phyloP scores from a whole-genome alignment of 1,140 invertebrate species.

The Brachionus koreanus region DNA sequence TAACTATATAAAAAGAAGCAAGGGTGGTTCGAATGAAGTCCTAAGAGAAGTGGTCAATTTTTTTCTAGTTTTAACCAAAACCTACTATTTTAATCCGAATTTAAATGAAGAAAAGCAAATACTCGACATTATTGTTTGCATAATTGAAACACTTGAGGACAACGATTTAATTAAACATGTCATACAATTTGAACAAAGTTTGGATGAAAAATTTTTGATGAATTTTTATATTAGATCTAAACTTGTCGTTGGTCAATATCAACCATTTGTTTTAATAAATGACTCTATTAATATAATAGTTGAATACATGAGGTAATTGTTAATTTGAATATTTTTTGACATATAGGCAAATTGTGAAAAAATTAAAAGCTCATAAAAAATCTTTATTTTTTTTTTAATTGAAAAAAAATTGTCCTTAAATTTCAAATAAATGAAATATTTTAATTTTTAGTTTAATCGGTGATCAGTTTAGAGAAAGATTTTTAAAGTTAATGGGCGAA shows the following conservation, averaged over 20 bases:
- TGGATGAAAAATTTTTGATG: background rate
- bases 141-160: background rate
- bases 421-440: background rate
- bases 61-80: background rate
- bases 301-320: background rate
- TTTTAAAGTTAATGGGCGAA: background rate
- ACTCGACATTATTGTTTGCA: background rate
- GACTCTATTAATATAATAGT: background rate
- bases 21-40: background rate
- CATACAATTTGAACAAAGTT: background rate
- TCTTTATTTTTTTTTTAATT: no score
- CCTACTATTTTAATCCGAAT: background rate
- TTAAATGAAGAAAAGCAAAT: background rate
- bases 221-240: background rate
- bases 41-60: constrained; percentile 23
- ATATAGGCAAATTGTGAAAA: no score
- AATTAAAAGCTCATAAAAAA: no score
- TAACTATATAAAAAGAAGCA: background rate
- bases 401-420: no score
- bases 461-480: background rate
- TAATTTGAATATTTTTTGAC: background rate
- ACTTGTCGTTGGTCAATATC: background rate
- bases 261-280: background rate
- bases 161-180: background rate
- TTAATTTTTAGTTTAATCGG: background rate